These are phyloP conservation scores for Drosophila leontia DNA, from an alignment of 1,140 invertebrate species.

Conservation along the genomic window DNA sequence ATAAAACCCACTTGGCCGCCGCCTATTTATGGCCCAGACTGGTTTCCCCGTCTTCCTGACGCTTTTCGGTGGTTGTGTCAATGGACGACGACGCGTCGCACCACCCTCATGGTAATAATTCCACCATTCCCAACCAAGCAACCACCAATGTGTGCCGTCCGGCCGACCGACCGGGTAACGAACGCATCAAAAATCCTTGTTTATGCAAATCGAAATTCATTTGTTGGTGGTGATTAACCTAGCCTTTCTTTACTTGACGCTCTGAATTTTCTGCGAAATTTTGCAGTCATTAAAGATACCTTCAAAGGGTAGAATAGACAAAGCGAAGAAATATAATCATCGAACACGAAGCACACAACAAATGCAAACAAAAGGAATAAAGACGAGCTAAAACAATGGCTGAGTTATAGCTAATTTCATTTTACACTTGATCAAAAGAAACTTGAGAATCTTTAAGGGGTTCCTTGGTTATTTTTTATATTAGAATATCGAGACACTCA, in stretches of 20 bases:
- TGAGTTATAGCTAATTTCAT: not conserved
- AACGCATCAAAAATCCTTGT: slow-evolving; percentile 45
- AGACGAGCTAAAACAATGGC: not conserved
- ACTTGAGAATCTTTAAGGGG: not conserved
- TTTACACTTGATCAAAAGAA: not conserved
- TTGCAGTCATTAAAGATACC: slow-evolving; percentile 16
- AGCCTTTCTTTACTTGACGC: slow-evolving; percentile 13
- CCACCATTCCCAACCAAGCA: slow-evolving; percentile 34
- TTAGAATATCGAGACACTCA: not conserved
- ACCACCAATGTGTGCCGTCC: slow-evolving; percentile 29
- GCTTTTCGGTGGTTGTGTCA: slow-evolving; percentile 60
- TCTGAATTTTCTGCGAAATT: slow-evolving; percentile 14
- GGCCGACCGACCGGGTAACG: slow-evolving; percentile 11
- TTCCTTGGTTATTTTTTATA: not conserved
- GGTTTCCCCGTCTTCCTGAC: slow-evolving; percentile 12
- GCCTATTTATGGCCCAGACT: slow-evolving; percentile 45
- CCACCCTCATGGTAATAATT: slow-evolving; percentile 30
- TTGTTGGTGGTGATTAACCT: slow-evolving; percentile 22
- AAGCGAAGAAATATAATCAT: slow-evolving; percentile 2
- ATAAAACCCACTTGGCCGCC: not conserved
- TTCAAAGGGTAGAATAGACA: slow-evolving; percentile 27
- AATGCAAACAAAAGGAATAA: not conserved
- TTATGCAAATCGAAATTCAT: slow-evolving; percentile 33
- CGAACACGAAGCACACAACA: slow-evolving; percentile 1
- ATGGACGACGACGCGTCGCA: slow-evolving; percentile 36